These are phyloP conservation scores for Hetaerina titia DNA, from an alignment of 2,888 invertebrate genomes.

Conservation along the genomic window DNA sequence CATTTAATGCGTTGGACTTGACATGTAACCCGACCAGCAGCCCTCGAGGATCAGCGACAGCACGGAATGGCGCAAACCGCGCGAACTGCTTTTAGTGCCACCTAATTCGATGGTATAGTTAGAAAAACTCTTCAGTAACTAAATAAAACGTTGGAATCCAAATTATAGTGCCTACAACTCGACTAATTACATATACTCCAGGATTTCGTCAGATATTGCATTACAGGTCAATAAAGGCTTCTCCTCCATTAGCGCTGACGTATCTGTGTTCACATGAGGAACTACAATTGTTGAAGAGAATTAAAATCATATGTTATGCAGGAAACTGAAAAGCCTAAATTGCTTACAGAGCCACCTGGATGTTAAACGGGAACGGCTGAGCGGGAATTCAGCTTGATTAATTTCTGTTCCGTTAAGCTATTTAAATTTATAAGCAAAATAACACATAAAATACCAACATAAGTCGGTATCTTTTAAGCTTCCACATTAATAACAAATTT, in stretches of 20 bases:
- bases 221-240: neutral
- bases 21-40: neutral
- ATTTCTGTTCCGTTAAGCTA: neutral
- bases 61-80: conserved; percentile 64
- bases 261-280: neutral
- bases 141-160: neutral
- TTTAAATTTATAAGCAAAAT: too few species aligned
- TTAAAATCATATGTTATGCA: neutral
- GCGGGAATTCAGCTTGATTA: neutral
- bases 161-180: neutral
- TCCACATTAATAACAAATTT: too few species aligned
- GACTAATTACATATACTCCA: neutral
- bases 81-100: conserved; percentile 44
- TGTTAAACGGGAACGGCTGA: neutral
- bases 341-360: neutral
- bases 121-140: neutral
- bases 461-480: too few species aligned
- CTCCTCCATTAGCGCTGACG: neutral
- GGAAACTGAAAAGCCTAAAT: neutral
- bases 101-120: neutral
- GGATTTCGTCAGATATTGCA: neutral
- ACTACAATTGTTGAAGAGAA: neutral
- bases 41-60: conserved; percentile 23
- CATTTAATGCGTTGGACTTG: neutral
- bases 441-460: too few species aligned